phyloP scores from a whole-genome alignment of 2,797 vertebrate genomes.

The Danio tinwini region DNA sequence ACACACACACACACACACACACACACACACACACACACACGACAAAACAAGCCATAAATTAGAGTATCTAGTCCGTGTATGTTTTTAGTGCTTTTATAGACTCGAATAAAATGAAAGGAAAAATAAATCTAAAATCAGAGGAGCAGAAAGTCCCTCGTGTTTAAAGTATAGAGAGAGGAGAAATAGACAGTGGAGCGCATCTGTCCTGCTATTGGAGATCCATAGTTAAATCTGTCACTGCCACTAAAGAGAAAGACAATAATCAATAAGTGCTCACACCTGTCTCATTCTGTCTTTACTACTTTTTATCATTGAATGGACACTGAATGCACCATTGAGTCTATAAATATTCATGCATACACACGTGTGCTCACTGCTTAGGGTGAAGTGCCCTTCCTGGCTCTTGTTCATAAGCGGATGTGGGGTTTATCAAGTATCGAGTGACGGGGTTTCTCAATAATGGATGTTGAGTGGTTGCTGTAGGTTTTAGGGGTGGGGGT shows the following conservation, averaged over 20 bases:
- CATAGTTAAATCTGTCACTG: slow-evolving; percentile 58
- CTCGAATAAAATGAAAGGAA: not conserved
- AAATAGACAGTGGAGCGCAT: slow-evolving; percentile 10
- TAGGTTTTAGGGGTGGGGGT: not conserved
- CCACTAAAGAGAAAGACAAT: slow-evolving; percentile 31
- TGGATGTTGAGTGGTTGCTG: slow-evolving; percentile 61
- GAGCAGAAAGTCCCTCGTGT: not conserved
- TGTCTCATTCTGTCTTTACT: slow-evolving; percentile 5
- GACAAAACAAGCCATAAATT: no score
- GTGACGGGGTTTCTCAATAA: slow-evolving; percentile 70
- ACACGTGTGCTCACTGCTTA: not conserved
- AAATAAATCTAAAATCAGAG: not conserved
- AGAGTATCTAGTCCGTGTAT: not conserved
- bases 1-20: no score
- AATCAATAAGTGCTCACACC: slow-evolving; percentile 58
- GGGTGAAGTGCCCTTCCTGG: slow-evolving; percentile 72
- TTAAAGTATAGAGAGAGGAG: not conserved
- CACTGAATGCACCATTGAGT: not conserved
- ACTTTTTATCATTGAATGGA: not conserved
- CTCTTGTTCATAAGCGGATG: slow-evolving; percentile 63
- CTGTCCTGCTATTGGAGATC: slow-evolving; percentile 48
- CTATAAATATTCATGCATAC: not conserved
- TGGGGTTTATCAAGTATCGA: slow-evolving; percentile 68
- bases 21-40: no score
- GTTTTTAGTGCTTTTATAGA: not conserved